Evolutionary conservation across 1,140 invertebrate species (phyloP), one percentile per base, ranked within the genome.

Genomic region (Macrostomum lignano): DNA sequence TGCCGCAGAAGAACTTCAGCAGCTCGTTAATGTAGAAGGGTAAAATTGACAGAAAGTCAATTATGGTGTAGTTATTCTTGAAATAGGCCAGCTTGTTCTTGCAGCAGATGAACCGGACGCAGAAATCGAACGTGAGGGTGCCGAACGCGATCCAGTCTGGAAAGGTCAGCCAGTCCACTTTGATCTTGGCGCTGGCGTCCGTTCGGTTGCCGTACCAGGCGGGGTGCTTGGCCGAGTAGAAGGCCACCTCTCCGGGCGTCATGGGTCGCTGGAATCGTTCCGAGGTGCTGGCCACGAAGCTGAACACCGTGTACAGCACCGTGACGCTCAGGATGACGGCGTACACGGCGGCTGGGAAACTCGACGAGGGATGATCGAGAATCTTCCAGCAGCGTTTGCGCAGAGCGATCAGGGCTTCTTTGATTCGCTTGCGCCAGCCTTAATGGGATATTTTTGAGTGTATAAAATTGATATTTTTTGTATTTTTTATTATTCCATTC

Each of bases 1-100:
- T 31, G 17, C 20, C 26, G 25, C 19, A 33, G 3, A 17, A 38
- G n/a, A 10, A 6, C n/a, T 34, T 11, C 24, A 17, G 24, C 43
- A 79, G 79, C 53, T 93, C 74, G 38, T 88, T 84, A 40, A 96
- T 86, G 68, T 96, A 98, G 65, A 94, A 98, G 51, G 88, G 88
- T 69, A 94, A 91, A 69, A 98, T 94, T 56, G 88, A 86, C 65
- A 55, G 47, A 63, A 96, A 84, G 63, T 96, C 88, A 64, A 98
- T 93, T 61, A 88, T 75, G 67, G 96, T 98, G 78, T 96, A 91
- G 61, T 94, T 79, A 69, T 93, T 84, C 63, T 79, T 76, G 67
- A 86, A 82, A 69, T 93, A 93, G 64, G 79, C 77, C 51, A 88
- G 67, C 65, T 93, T 91, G 59, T 79, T 82, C 53, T 82, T 82